Evolutionary conservation across 2,113 vertebrate species (phyloP), one percentile per base, ranked within the genome.

Genomic region (Machaerirhynchus nigripectus): DNA sequence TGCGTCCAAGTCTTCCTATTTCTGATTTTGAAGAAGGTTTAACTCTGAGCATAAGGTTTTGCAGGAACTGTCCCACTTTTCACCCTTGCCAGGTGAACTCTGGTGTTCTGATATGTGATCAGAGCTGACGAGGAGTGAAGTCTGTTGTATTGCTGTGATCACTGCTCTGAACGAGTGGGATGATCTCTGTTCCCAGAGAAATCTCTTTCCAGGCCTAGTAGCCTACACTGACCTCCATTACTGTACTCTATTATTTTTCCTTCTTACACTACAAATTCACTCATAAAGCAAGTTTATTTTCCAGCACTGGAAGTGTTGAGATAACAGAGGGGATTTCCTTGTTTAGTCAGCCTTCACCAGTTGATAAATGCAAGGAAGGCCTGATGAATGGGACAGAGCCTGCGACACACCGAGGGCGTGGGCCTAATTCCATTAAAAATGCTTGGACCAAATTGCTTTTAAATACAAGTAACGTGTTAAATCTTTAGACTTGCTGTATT

Each of bases 241-340:
- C 52, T 71, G 33, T 64, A 27, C 75, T 79, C 46, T 35, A 2
- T 28, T 87, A 53, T 24, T 77, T 75, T 31, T 24, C 30, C 33
- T 71, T 69, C 49, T 70, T 19, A 1, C 63, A 57, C 69, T 61
- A 56, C 53, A 90, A 70, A 89, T 67, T 49, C 55, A 90, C 88
- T 93, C 80, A 55, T 69, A 46, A 83, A 77, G 68, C 47, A 13
- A 64, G 75, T 84, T 96, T 90, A 56, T 95, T 95, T 97, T 96
- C 88, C 89, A 85, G 37, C 69, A 21, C 87, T 93, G 93, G 71
- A 92, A 89, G 93, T 56, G 88, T 89, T 31, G 91, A 90, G 91
- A 91, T 95, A 94, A 89, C 92, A 84, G 95, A 86, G 90, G 65
- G 94, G 91, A 92, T 91, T 95, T 95, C 95, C 94, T 93, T 94